Base-by-base conservation (phyloP, 2,888 invertebrate genomes). In the Allygus modestus region DNA sequence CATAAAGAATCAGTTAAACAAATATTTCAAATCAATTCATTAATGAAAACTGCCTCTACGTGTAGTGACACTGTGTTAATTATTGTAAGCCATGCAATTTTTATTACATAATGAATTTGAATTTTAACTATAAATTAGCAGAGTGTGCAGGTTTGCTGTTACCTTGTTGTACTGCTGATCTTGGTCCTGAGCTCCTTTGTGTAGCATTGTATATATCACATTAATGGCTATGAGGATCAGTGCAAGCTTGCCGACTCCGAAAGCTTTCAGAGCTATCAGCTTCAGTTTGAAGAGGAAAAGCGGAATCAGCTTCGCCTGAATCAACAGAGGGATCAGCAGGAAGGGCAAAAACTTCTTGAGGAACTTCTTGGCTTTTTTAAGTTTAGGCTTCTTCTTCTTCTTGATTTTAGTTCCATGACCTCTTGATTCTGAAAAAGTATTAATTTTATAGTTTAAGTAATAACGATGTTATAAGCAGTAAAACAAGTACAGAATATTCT, bases 251-350 rank as follows among this genome's bases (percentile, higher is more conserved):
- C 88, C 88, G 23, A 88, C 79, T 46, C 88, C 79, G 28, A 88
- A 85, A 12, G 89, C 88, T 85, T 89, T 89, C 37, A 88, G 43
- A 17, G 88, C 88, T 51, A 89, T 84, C 84, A 88, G 73, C 84
- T 88, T 88, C 43, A 89, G 85, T n/a, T 87, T 87, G 82, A 87
- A 85, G 5, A 89, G 86, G 85, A 88, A 87, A 82, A 89, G 84
- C 0, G 89, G 89, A 26, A 89, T 87, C 15, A 88, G 71, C 43
- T 88, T 86, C 9, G 88, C 87, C 84, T 88, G 88, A n/a, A 89
- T 88, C 82, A 88, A 84, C 58, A 88, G 85, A 7, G 89, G 89
- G 15, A 89, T 88, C 82, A 88, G 81, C 9, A 89, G 73, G 11
- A 88, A 84, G 0, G 88, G 88, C 20, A 88, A 79, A 15, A 88